Percentiles rank a stretch among this genome's conserved stretches.
These are phyloP conservation scores for Jacana jacana DNA, from an alignment of 2,113 vertebrate species.

Conservation along the genomic window DNA sequence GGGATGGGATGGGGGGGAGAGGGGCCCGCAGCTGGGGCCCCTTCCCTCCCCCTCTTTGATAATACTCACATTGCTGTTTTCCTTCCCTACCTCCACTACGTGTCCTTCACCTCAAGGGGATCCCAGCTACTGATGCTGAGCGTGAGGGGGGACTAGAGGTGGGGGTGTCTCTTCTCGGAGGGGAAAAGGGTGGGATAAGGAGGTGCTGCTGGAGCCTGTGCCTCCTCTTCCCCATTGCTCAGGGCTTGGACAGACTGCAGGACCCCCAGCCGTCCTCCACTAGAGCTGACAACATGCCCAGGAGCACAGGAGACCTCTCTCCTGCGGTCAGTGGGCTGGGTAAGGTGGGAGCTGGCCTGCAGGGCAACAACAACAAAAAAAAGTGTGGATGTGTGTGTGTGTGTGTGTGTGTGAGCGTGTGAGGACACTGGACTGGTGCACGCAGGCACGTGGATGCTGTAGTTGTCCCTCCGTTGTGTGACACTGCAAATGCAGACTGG, in stretches of 20 bases:
- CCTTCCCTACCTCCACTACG: slow-evolving; percentile 23
- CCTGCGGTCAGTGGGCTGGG: not conserved
- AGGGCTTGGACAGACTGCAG: not conserved
- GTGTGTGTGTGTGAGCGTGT: not conserved
- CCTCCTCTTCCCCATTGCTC: not conserved
- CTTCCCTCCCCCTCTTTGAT: not conserved
- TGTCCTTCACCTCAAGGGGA: not conserved
- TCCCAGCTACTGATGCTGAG: not conserved
- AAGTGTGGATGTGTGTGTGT: not conserved
- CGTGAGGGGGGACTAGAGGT: not conserved
- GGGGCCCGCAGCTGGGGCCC: not conserved
- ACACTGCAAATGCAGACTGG: not conserved
- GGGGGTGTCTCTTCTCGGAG: not conserved
- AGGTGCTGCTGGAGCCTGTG: not conserved
- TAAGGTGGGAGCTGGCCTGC: not conserved
- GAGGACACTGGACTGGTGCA: not conserved
- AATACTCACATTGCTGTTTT: not conserved
- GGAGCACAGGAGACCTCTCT: not conserved
- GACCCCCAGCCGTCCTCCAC: not conserved
- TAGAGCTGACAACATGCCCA: not conserved
- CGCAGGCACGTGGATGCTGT: not conserved
- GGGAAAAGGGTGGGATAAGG: not conserved
- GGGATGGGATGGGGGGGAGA: too few species aligned
- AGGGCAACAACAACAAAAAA: not conserved
- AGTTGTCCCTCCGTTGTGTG: not conserved